A percentile compares a stretch with the other conserved stretches of the same genome.
Evolutionary conservation across 2,888 invertebrate genomes (phyloP).

Genomic region (Cactoblastis cactorum): DNA sequence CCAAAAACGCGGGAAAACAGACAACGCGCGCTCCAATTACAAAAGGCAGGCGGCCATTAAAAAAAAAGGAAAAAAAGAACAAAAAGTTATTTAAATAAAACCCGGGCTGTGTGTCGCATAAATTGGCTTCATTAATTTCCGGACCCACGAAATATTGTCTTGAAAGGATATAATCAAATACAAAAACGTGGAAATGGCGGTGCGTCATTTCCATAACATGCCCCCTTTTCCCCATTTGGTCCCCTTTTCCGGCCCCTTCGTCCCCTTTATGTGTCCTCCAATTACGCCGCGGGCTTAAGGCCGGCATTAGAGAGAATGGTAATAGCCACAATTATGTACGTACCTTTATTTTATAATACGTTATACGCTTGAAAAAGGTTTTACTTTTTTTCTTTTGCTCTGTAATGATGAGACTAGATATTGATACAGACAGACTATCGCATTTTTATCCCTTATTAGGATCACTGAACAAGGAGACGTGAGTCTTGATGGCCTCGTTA

Average conservation of each 20-base stretch:
- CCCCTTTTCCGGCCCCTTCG: slow-evolving; percentile 63
- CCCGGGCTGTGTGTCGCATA: slow-evolving; percentile 72
- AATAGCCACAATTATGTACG: slow-evolving; percentile 40
- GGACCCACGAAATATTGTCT: slow-evolving; percentile 78
- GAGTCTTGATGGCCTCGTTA: no score
- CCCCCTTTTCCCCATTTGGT: slow-evolving; percentile 49
- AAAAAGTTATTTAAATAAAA: slow-evolving; percentile 76
- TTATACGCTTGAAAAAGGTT: slow-evolving; percentile 35
- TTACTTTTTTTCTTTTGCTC: slow-evolving; percentile 26
- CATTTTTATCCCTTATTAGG: no score
- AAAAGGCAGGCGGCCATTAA: slow-evolving; percentile 62
- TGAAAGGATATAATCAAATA: slow-evolving; percentile 80
- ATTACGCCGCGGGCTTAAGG: slow-evolving; percentile 75
- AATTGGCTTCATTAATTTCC: slow-evolving; percentile 79
- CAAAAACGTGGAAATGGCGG: slow-evolving; percentile 78
- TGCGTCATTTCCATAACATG: slow-evolving; percentile 79
- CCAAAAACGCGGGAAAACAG: slow-evolving; percentile 47
- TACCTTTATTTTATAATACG: slow-evolving; percentile 32
- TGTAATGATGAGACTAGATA: slow-evolving; percentile 3
- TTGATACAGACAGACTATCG: no score
- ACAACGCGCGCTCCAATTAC: slow-evolving; percentile 60
- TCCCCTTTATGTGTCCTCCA: slow-evolving; percentile 71
- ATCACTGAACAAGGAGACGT: no score
- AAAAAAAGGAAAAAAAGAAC: slow-evolving; percentile 48
- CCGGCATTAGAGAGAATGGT: slow-evolving; percentile 53